Evolutionary conservation across 2,888 invertebrate genomes (phyloP), one percentile per base, ranked within the genome.

Genomic region (Dryobota labecula): DNA sequence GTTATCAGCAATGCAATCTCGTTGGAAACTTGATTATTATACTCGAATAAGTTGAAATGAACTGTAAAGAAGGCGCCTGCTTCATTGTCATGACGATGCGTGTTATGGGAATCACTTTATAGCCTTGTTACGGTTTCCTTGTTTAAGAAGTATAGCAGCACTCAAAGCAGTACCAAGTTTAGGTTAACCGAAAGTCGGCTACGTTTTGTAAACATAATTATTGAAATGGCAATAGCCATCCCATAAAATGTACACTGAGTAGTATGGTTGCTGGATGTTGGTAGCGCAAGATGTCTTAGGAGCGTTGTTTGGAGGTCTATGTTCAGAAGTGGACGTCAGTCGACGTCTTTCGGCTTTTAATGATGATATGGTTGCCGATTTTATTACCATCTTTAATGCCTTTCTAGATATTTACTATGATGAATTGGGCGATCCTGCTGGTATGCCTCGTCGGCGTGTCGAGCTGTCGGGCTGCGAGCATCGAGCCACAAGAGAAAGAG

Each of bases 361-460:
- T 49, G 49, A 49, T 49, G 6, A 24, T 47, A 18, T 36, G 24
- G n/a, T n/a, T 38, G 11, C 7, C 33, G 15, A 8, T n/a, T 41
- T 27, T 9, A 30, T 30, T 24, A 20, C 13, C 5, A 15, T 65
- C 2, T 47, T 41, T 5, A 15, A 54, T 73, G 30, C 6, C 1
- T 73, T 72, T 64, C 20, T 78, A 80, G 79, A 51, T 49, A 2
- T 72, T 47, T 2, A 36, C 36, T 74, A 90, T 49, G 51, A 94
- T 94, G 93, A 91, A 90, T 64, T 88, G 87, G 86, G 60, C 90
- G 30, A 63, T 89, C 1, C 63, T 93, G n/a, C 57, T 93, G 62
- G 70, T 89, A 24, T 90, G 91, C 76, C 73, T 93, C 49, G 78
- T 89, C 53, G 85, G 88, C 20, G 70, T 84, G 24, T 84, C 77